Base-by-base conservation (phyloP, 2,888 invertebrate species). In the Drosophila imparisetae region DNA sequence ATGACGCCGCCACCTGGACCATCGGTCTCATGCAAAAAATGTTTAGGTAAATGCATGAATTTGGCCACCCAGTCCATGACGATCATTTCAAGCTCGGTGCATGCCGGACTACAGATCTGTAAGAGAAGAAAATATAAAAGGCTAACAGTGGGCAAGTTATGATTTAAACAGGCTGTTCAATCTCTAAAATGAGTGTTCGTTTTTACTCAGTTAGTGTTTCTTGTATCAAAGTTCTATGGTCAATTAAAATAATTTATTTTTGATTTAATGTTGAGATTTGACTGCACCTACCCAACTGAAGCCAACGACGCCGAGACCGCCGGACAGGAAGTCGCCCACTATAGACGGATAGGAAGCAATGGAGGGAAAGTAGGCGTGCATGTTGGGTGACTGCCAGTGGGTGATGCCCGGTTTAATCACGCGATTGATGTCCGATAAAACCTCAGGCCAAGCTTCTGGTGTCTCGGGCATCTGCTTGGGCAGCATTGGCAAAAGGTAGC, bases 11-110 rank as follows among this genome's bases (percentile, higher is more conserved):
- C 98, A 0, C 97, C 97, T 15, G 95, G 95, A 3, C 97, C 97
- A 50, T 95, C 95, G 2, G 95, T 95, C 80, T 95, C 95, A 89
- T 96, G 96, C 6, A 98, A 94, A 91, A 98, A 98, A 74, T 96
- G 95, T 67, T 96, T 94, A 0, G 98, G 98, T 10, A 98, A 93
- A 49, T 95, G 95, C 18, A 98, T 93, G 90, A 98, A 94, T 93
- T 97, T 97, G 5, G 96, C 98, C 52, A 98, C 93, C 98, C 98
- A 98, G 92, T 98, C 97, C 96, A 98, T 96, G 80, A 97, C 97
- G 2, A 96, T 95, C 18, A 98, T 96, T 93, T 98, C 98, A 32
- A 98, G 94, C 93, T 98, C 98, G 0, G 98, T 98, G 91, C 97
- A 98, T 0, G 97, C 97, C 0, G 97, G 98, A 89, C 96, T 96